These are phyloP conservation scores for Rhabdomys dilectus DNA, from an alignment of 2,113 vertebrate species.

Conservation along the genomic window DNA sequence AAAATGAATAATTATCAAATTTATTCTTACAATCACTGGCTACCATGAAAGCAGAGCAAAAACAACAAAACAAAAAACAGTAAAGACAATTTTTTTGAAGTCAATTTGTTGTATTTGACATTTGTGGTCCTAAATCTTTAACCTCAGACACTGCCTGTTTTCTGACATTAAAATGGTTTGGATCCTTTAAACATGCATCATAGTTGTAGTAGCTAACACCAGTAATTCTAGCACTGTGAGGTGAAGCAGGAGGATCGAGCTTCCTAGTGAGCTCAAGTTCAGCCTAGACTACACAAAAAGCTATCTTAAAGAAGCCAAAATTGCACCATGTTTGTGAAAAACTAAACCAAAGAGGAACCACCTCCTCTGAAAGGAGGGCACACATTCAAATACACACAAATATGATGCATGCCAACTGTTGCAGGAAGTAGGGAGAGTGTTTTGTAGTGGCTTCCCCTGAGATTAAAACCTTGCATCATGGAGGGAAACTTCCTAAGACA, in stretches of 20 bases:
- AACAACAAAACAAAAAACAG: neutral
- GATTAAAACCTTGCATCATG: neutral
- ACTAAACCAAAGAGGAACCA: neutral
- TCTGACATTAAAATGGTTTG: neutral
- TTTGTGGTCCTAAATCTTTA: constrained; percentile 1
- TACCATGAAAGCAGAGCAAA: constrained; percentile 3
- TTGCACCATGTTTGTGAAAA: neutral
- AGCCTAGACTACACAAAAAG: neutral
- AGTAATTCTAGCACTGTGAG: neutral
- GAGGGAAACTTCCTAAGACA: neutral
- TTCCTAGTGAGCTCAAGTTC: neutral
- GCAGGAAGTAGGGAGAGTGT: too few species aligned
- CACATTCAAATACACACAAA: neutral
- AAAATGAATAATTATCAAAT: neutral
- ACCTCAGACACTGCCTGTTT: neutral
- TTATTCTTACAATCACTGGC: neutral
- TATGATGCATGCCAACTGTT: neutral
- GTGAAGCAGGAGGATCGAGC: neutral
- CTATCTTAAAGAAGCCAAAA: neutral
- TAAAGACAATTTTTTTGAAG: neutral
- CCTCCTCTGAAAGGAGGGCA: neutral
- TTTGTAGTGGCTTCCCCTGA: neutral
- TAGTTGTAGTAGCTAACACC: neutral
- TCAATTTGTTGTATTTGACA: neutral
- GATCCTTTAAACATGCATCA: neutral